Evolutionary conservation across 2,888 invertebrate genomes (phyloP), one percentile per base, ranked within the genome.

Genomic region (Hemithea aestivaria): DNA sequence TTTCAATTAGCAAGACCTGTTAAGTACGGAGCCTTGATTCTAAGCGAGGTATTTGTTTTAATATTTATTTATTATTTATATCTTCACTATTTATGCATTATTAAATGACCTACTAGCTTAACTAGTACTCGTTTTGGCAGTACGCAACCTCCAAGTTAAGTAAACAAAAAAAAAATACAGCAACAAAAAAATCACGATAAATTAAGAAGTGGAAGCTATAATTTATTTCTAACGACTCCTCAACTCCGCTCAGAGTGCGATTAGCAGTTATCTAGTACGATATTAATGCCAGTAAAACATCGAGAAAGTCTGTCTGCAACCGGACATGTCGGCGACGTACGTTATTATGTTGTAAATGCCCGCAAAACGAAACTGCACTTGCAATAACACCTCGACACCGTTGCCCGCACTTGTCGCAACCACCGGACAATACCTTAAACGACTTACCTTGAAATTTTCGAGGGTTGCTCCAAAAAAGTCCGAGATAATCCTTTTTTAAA

Each of bases 261-360:
- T 45, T 21, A 25, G 7, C 22, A 26, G 21, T 9, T 53, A 56
- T 56, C 38, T 47, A 51, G 60, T 54, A 46, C 54, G 53, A 58
- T 56, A 51, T 56, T 48, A 59, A 46, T 48, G 55, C 48, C 53
- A 54, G 66, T 58, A 57, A 66, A 64, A 62, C 51, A 43, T 44
- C 69, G 74, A 71, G 74, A 75, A 74, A 73, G 73, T 76, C 52
- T 53, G 58, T 51, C 54, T 55, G 58, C 56, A 56, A 62, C 66
- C 69, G 67, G 69, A 60, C 66, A 59, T 47, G 48, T 62, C 53
- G 42, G 36, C 40, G 41, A 42, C 50, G 40, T 51, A 56, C 40
- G 59, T 56, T 58, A 58, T 70, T 69, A 56, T 81, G 76, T 79
- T 75, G 81, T 69, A 80, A 83, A 79, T 78, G 67, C 62, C 60